Percentiles rank a stretch among this genome's conserved stretches.
Conservation (phyloP, 2,888 invertebrate genomes). For the Leucoptera coffeella region DNA sequence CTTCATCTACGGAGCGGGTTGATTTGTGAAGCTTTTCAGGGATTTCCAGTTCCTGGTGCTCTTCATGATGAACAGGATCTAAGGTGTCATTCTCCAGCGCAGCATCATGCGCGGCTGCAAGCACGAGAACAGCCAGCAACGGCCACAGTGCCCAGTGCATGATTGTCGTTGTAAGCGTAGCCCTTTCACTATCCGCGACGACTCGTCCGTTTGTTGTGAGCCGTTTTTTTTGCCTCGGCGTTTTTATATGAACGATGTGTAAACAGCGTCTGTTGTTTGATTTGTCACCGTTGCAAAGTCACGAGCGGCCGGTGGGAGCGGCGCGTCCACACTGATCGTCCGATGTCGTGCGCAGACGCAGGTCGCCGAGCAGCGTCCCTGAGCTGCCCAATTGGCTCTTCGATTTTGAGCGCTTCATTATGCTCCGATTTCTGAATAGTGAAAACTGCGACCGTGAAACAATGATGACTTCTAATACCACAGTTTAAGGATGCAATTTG, state of each 20-base stretch:
- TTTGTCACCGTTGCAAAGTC: conserved; percentile 4
- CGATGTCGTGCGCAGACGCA: conserved; percentile 9
- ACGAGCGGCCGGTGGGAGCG: conserved; percentile 14
- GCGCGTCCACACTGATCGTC: conserved; percentile 22
- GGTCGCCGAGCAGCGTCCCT: conserved; percentile 26
- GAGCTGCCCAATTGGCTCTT: no score
- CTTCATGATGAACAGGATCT: conserved; percentile 11
- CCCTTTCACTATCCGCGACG: no score
- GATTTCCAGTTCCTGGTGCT: conserved; percentile 13
- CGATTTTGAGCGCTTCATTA: no score
- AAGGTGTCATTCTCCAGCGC: conserved; percentile 10
- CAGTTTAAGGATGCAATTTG: no score
- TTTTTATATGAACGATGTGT: conserved; percentile 2
- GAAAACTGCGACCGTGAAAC: conserved; percentile 34
- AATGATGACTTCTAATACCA: no score
- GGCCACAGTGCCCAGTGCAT: conserved; percentile 17
- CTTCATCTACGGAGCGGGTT: conserved; percentile 9
- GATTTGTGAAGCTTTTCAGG: conserved; percentile 16
- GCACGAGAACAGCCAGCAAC: conserved; percentile 15
- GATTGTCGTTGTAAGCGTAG: no score
- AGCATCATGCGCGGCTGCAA: conserved; percentile 1
- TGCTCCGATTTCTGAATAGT: conserved; percentile 22
- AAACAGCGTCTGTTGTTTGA: conserved; percentile 3
- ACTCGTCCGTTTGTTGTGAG: no score
- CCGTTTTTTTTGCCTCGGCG: conserved; percentile 4